Conservation (phyloP, 2,888 invertebrate genomes). For the Flexamia atlantica region DNA sequence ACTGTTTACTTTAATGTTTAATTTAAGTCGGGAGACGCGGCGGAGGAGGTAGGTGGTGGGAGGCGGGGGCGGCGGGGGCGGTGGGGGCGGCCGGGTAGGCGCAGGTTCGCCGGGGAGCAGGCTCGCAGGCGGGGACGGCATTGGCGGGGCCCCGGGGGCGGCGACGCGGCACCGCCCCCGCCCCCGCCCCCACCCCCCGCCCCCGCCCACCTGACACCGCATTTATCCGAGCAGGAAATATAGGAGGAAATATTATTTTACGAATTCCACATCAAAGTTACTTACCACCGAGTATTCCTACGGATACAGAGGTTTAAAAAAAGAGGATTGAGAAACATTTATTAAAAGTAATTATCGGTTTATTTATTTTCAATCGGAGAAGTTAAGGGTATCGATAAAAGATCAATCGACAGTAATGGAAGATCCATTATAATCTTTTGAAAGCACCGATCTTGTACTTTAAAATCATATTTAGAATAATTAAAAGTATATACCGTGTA, state of each 20-base stretch:
- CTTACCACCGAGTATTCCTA: conserved; percentile 1
- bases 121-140: conserved; percentile 15
- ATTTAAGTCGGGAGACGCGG: neutral
- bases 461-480: no score
- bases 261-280: neutral
- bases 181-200: conserved; percentile 32
- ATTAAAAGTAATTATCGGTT: no score
- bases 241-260: conserved; percentile 10
- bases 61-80: neutral
- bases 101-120: conserved; percentile 8
- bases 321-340: neutral
- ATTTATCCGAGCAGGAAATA: neutral
- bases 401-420: no score
- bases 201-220: neutral
- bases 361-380: no score
- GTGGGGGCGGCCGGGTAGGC: neutral
- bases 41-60: neutral
- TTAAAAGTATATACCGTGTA: no score
- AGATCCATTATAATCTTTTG: no score
- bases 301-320: neutral
- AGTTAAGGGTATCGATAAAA: no score
- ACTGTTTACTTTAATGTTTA: conserved; percentile 48
- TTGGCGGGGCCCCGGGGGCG: conserved; percentile 20
- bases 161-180: conserved; percentile 20
- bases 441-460: no score